Conservation (phyloP, 2,888 invertebrate species). For the Altica lythri region DNA sequence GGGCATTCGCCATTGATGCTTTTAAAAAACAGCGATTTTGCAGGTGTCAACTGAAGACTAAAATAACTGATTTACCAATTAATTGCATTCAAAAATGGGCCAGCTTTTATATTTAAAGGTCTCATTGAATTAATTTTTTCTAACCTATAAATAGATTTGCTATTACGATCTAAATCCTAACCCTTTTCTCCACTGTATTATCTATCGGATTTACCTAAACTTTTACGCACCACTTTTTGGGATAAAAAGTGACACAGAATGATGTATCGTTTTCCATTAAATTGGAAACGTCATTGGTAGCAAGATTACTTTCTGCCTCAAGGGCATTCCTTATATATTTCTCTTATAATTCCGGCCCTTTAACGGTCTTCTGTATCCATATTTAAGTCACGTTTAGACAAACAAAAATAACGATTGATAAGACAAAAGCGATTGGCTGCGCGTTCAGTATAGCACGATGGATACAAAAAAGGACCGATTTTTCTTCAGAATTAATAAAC, state of each 20-base stretch:
- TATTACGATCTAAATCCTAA: not conserved
- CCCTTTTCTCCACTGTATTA: not conserved
- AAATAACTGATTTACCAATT: too few relatives aligned
- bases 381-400: conserved; percentile 49
- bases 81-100: too few relatives aligned
- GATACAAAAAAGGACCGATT: not conserved
- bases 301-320: conserved; percentile 38
- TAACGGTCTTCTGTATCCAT: conserved; percentile 34
- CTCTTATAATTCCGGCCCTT: conserved; percentile 25
- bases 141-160: too few relatives aligned
- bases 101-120: too few relatives aligned
- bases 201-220: conserved; percentile 21
- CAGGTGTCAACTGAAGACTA: too few relatives aligned
- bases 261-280: conserved; percentile 42
- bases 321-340: conserved; percentile 29
- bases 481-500: not conserved
- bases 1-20: too few relatives aligned
- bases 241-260: conserved; percentile 33
- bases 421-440: conserved; percentile 42
- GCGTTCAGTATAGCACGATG: not conserved
- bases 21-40: too few relatives aligned
- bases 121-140: too few relatives aligned
- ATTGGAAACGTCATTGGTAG: conserved; percentile 41
- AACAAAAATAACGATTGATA: conserved; percentile 49
- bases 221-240: conserved; percentile 9